phyloP scores from a whole-genome alignment of 2,888 invertebrate species.

The Resseliella maxima region DNA sequence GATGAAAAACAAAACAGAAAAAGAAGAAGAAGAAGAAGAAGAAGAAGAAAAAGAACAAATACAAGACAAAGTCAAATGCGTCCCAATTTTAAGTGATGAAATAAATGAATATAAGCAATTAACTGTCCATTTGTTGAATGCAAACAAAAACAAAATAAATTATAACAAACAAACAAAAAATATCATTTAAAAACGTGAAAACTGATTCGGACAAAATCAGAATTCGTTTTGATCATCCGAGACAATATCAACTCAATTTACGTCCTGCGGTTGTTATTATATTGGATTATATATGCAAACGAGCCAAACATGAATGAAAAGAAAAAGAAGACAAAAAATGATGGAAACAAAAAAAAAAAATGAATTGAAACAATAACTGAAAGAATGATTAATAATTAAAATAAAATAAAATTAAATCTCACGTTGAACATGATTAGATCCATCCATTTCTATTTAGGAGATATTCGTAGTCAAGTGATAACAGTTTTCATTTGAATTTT shows the following conservation, averaged over 20 bases:
- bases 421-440: slow-evolving; percentile 29
- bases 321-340: background rate
- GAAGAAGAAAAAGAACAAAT: no score
- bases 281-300: background rate
- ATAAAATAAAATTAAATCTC: slow-evolving; percentile 21
- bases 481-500: background rate
- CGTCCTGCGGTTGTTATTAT: slow-evolving; percentile 38
- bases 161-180: no score
- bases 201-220: background rate
- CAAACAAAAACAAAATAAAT: no score
- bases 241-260: slow-evolving; percentile 2
- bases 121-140: no score
- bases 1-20: no score
- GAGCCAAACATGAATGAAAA: background rate
- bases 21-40: no score
- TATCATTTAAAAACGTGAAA: background rate
- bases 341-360: background rate
- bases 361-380: background rate
- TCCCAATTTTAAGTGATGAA: no score
- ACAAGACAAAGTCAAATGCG: no score
- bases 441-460: slow-evolving; percentile 34
- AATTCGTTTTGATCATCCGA: background rate
- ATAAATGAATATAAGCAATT: no score
- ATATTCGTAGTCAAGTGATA: slow-evolving; percentile 24
- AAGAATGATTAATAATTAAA: background rate